Conservation (phyloP, 2,113 vertebrate species). For the Poicephalus gulielmi region DNA sequence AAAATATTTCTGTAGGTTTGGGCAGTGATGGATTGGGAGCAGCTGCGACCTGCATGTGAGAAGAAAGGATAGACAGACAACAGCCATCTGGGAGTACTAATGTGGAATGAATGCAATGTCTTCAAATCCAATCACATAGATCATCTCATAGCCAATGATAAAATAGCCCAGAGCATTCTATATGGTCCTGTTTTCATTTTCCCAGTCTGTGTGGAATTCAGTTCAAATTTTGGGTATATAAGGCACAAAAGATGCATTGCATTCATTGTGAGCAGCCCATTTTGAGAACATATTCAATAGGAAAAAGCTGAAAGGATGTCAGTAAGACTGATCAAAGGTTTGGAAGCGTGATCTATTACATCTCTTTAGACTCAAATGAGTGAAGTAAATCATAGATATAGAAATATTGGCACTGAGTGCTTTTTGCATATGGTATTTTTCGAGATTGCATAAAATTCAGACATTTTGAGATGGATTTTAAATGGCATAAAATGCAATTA, state of each 20-base stretch:
- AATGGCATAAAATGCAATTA: neutral
- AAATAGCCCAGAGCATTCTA: neutral
- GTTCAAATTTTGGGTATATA: neutral
- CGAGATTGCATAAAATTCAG: neutral
- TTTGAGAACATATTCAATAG: neutral
- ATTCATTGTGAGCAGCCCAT: neutral
- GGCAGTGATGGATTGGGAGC: neutral
- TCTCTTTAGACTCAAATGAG: neutral
- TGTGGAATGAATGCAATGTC: neutral
- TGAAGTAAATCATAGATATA: neutral
- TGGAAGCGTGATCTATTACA: neutral
- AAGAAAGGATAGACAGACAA: neutral
- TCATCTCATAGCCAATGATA: neutral
- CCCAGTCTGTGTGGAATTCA: neutral
- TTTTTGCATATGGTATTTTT: neutral
- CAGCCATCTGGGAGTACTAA: neutral
- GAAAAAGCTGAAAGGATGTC: neutral
- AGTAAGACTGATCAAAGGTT: neutral
- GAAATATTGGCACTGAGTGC: neutral
- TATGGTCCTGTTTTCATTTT: neutral
- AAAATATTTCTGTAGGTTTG: neutral
- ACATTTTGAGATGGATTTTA: neutral
- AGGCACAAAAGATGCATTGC: neutral
- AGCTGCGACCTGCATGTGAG: neutral
- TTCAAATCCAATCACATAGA: neutral